Evolutionary conservation across 2,797 vertebrate genomes (phyloP).

Genomic region (Pantherophis alleghaniensis): DNA sequence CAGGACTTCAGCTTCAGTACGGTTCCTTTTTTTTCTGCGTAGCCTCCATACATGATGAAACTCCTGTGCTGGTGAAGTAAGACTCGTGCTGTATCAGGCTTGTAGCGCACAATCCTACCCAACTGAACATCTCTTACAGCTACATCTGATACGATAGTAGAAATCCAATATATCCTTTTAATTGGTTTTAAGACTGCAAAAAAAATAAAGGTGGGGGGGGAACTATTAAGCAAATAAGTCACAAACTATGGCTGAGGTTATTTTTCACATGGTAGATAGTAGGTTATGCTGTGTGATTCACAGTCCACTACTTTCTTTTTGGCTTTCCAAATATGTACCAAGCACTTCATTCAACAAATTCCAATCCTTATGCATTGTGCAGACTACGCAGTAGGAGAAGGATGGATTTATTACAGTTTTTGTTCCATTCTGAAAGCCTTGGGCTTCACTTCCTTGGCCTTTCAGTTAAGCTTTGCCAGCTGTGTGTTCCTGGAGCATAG

Average conservation of each 20-base stretch:
- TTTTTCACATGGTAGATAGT: background rate
- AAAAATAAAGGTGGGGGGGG: too few relatives aligned
- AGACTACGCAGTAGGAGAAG: constrained; percentile 18
- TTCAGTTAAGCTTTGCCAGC: constrained; percentile 73
- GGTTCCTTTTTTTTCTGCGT: constrained; percentile 19
- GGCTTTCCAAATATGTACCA: constrained; percentile 22
- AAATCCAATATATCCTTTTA: background rate
- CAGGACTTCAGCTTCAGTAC: constrained; percentile 27
- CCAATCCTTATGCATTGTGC: constrained; percentile 37
- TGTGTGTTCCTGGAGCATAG: constrained; percentile 80
- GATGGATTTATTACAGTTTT: constrained; percentile 26
- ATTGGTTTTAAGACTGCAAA: background rate
- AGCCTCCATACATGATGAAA: constrained; percentile 28
- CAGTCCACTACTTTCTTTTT: constrained; percentile 17
- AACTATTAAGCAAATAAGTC: background rate
- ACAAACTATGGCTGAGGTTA: background rate
- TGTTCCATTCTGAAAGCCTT: background rate
- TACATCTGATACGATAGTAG: background rate
- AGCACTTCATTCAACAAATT: constrained; percentile 21
- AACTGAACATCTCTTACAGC: background rate
- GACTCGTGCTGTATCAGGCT: background rate
- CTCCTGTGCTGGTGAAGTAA: constrained; percentile 51
- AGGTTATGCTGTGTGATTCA: constrained; percentile 8
- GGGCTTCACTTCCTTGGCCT: background rate
- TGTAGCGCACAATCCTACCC: background rate